A percentile compares a stretch with the other conserved stretches of the same genome.
These are phyloP conservation scores for Speoplatyrhinus poulsoni DNA, from an alignment of 2,113 vertebrate species.

Conservation along the genomic window DNA sequence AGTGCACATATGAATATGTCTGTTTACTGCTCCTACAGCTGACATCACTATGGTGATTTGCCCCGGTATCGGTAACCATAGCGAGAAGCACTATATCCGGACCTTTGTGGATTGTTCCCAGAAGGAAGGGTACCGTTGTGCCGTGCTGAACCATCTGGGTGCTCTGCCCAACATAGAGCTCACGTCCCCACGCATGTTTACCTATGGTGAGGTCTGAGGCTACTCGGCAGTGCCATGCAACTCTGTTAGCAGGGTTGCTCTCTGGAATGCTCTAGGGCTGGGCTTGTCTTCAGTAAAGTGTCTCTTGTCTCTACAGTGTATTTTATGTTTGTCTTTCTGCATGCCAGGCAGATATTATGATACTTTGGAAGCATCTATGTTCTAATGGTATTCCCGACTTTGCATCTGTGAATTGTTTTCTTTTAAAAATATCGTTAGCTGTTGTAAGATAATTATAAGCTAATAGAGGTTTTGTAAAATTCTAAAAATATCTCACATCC, in stretches of 20 bases:
- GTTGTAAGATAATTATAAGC: too few species aligned
- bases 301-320: background rate
- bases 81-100: conserved; percentile 98
- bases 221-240: too few species aligned
- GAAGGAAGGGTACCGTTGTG: conserved; percentile 93
- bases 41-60: conserved; percentile 98
- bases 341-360: too few species aligned
- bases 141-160: conserved; percentile 95
- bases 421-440: too few species aligned
- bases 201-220: conserved; percentile 83
- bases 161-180: conserved; percentile 95
- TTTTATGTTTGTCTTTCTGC: background rate
- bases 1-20: conserved; percentile 9
- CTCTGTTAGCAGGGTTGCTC: background rate
- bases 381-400: too few species aligned
- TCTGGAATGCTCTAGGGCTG: background rate
- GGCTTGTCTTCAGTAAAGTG: background rate
- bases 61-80: conserved; percentile 97
- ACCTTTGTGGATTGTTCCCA: conserved; percentile 96
- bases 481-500: too few species aligned
- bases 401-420: too few species aligned
- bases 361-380: too few species aligned
- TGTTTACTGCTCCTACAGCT: conserved; percentile 72
- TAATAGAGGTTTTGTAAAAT: too few species aligned
- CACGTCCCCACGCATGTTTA: conserved; percentile 98